Evolutionary conservation across 2,888 invertebrate genomes (phyloP).

Genomic region (Hedya salicella): DNA sequence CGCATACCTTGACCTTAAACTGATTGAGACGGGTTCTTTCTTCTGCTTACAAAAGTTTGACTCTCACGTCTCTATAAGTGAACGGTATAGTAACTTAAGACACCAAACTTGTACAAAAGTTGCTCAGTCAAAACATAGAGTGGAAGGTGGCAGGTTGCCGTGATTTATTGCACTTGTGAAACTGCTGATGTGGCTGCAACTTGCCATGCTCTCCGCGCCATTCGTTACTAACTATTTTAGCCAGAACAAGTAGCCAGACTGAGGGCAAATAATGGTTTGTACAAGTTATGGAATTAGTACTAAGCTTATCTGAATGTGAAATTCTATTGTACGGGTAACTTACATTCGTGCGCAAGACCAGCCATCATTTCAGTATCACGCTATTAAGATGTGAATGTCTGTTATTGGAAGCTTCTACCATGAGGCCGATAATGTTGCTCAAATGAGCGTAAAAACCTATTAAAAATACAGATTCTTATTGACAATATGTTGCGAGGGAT

Average conservation of each 20-base stretch:
- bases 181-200: slow-evolving; percentile 30
- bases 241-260: slow-evolving; percentile 14
- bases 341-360: too few relatives aligned
- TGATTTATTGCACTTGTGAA: slow-evolving; percentile 35
- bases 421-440: too few relatives aligned
- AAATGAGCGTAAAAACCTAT: too few relatives aligned
- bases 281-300: neutral
- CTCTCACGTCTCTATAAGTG: neutral
- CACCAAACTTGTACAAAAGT: slow-evolving; percentile 22
- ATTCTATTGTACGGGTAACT: too few relatives aligned
- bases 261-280: slow-evolving; percentile 20
- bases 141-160: slow-evolving; percentile 18
- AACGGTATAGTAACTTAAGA: slow-evolving; percentile 8
- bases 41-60: neutral
- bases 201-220: slow-evolving; percentile 8
- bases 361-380: too few relatives aligned
- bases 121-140: slow-evolving; percentile 32
- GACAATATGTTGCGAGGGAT: too few relatives aligned
- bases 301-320: too few relatives aligned
- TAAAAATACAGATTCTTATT: too few relatives aligned
- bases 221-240: slow-evolving; percentile 25
- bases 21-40: neutral
- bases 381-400: too few relatives aligned
- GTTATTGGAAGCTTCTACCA: too few relatives aligned
- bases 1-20: too few relatives aligned